Evolutionary conservation across 2,797 vertebrate genomes (phyloP).

Genomic region (Takifugu ocellatus): DNA sequence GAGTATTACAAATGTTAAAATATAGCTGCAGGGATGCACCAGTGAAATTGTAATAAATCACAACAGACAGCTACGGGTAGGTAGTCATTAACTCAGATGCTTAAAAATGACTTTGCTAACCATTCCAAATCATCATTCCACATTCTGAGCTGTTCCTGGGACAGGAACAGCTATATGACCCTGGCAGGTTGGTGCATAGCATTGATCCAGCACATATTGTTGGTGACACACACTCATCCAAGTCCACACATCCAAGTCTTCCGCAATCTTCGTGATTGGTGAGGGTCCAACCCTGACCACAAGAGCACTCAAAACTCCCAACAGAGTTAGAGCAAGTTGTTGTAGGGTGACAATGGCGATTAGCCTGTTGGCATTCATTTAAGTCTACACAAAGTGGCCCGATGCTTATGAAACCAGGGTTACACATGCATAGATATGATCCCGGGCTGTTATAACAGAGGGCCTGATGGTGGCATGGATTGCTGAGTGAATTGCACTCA

Average conservation of each 20-base stretch:
- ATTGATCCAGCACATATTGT: conserved; percentile 54
- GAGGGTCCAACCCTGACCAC: conserved; percentile 67
- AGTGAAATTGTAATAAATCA: too few species aligned
- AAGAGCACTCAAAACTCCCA: conserved; percentile 73
- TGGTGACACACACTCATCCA: conserved; percentile 70
- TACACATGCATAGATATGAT: conserved; percentile 75
- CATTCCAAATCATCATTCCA: conserved; percentile 45
- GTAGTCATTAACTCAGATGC: background rate
- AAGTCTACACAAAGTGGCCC: conserved; percentile 74
- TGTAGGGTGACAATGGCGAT: conserved; percentile 67
- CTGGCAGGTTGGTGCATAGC: conserved; percentile 70
- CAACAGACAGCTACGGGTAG: too few species aligned
- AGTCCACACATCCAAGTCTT: conserved; percentile 68
- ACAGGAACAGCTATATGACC: conserved; percentile 75
- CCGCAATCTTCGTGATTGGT: conserved; percentile 56
- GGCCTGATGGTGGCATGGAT: conserved; percentile 68
- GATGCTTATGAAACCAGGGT: conserved; percentile 62
- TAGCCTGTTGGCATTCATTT: conserved; percentile 74
- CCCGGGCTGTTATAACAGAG: conserved; percentile 77
- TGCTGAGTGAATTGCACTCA: conserved; percentile 64
- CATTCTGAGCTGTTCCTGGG: conserved; percentile 49
- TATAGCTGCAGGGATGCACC: too few species aligned
- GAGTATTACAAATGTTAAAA: too few species aligned
- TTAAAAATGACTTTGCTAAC: conserved; percentile 63
- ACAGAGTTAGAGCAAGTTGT: conserved; percentile 73